These are phyloP conservation scores for Papilio protenor DNA, from an alignment of 2,888 invertebrate genomes.

Conservation along the genomic window DNA sequence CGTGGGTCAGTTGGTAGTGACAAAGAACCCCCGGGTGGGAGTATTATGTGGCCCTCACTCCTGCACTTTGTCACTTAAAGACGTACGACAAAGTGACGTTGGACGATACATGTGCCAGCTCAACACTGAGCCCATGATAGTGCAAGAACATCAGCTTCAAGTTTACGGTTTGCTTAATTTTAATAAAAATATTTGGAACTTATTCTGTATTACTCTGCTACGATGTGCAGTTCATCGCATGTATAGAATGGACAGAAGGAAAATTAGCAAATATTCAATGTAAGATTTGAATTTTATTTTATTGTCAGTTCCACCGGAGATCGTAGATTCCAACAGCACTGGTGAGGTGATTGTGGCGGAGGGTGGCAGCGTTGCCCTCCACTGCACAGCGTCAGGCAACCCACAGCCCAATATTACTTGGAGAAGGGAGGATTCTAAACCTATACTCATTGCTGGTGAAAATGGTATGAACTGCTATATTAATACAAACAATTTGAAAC, in stretches of 20 bases:
- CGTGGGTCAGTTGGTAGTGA: constrained; percentile 93
- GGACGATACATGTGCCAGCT: constrained; percentile 92
- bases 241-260: no score
- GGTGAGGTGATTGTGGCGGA: constrained; percentile 91
- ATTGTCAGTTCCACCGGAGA: constrained; percentile 89
- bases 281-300: not conserved
- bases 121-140: constrained; percentile 87
- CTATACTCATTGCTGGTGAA: constrained; percentile 69
- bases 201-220: no score
- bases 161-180: constrained; percentile 60
- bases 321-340: constrained; percentile 88
- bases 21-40: constrained; percentile 93
- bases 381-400: constrained; percentile 91
- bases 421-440: constrained; percentile 88
- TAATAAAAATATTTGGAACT: not conserved
- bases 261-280: not conserved
- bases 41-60: constrained; percentile 87
- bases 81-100: constrained; percentile 90
- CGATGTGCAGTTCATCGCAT: no score
- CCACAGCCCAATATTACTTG: constrained; percentile 91
- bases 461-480: constrained; percentile 51
- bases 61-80: constrained; percentile 91
- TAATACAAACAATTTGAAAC: no score
- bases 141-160: constrained; percentile 69
- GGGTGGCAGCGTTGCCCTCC: constrained; percentile 90